These are phyloP conservation scores for Fabriciana adippe DNA, from an alignment of 2,888 invertebrate genomes.

Conservation along the genomic window DNA sequence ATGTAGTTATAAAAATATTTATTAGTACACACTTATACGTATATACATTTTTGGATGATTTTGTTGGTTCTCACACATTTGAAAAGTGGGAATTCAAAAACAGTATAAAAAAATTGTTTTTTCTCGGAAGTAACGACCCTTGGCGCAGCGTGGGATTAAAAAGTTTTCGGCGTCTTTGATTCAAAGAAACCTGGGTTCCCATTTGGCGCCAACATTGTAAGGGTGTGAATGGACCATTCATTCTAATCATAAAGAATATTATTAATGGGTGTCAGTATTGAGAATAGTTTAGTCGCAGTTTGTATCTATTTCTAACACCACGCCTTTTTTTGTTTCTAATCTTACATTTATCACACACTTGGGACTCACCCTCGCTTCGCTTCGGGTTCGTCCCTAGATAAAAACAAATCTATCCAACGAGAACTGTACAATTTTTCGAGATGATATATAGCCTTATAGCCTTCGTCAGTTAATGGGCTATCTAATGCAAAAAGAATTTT, in stretches of 20 bases:
- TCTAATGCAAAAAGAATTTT: too few relatives aligned
- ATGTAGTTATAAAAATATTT: too few relatives aligned
- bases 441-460: too few relatives aligned
- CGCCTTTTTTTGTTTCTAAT: neutral
- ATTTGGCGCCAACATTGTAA: slow-evolving; percentile 47
- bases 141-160: slow-evolving; percentile 24
- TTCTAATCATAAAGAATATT: slow-evolving; percentile 17
- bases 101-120: slow-evolving; percentile 6
- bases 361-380: too few relatives aligned
- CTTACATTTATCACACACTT: neutral
- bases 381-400: too few relatives aligned
- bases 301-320: neutral
- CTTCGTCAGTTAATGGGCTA: too few relatives aligned
- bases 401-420: too few relatives aligned
- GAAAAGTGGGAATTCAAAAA: slow-evolving; percentile 5
- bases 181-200: slow-evolving; percentile 37
- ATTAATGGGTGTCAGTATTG: neutral
- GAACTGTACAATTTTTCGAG: too few relatives aligned
- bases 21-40: too few relatives aligned
- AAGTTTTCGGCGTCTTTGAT: slow-evolving; percentile 42
- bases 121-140: slow-evolving; percentile 38
- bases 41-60: neutral
- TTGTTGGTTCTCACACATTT: slow-evolving; percentile 17
- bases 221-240: slow-evolving; percentile 46
- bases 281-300: neutral